These are phyloP conservation scores for Pollenia amentaria DNA, from an alignment of 2,888 invertebrate genomes.

Conservation along the genomic window DNA sequence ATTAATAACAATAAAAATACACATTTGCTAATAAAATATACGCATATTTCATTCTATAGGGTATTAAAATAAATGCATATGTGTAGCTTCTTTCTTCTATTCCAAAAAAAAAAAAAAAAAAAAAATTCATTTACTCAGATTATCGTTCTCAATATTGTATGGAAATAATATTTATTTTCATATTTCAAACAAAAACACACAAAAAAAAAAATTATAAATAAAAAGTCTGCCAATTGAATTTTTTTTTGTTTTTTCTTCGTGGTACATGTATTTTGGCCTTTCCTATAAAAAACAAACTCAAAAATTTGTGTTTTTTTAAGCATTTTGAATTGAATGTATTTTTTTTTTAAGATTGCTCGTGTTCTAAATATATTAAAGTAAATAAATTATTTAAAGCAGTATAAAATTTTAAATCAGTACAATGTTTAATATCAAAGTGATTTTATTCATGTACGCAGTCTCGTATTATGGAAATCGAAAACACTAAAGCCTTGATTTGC, in stretches of 20 bases:
- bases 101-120: neutral
- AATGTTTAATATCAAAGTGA: conserved; percentile 56
- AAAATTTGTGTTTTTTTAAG: conserved; percentile 19
- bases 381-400: conserved; percentile 38
- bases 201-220: neutral
- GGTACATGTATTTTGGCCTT: conserved; percentile 24
- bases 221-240: conserved; percentile 19
- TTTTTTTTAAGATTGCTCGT: neutral
- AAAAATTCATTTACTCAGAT: neutral
- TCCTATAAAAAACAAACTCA: neutral
- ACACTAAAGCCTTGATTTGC: no score
- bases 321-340: neutral
- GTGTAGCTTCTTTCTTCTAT: neutral
- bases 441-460: no score
- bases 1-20: neutral
- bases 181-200: neutral
- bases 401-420: conserved; percentile 15
- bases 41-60: neutral
- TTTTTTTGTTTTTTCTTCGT: neutral
- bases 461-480: no score
- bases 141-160: conserved; percentile 34
- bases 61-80: neutral
- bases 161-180: conserved; percentile 27
- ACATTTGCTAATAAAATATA: neutral
- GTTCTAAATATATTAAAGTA: conserved; percentile 40